Evolutionary conservation across 2,113 vertebrate species (phyloP).

Genomic region (Astur gentilis): DNA sequence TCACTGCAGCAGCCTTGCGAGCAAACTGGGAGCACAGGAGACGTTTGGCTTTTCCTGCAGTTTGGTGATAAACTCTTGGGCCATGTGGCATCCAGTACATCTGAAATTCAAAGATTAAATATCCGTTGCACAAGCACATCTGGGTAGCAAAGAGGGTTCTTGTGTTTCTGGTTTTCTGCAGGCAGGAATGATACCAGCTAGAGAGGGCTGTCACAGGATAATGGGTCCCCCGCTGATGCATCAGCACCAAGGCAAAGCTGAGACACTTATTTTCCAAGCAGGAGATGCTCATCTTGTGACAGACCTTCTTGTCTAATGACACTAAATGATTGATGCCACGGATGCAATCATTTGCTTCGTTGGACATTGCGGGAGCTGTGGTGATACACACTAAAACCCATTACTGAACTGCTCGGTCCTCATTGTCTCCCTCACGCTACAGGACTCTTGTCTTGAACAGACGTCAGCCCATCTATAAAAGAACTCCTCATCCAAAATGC

Average conservation of each 20-base stretch:
- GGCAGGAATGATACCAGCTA: neutral
- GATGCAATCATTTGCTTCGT: neutral
- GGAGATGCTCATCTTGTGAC: neutral
- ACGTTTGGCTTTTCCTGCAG: neutral
- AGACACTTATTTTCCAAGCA: neutral
- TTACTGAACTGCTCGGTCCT: neutral
- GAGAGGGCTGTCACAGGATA: neutral
- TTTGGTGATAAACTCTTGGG: neutral
- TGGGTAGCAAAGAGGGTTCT: neutral
- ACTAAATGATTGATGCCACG: neutral
- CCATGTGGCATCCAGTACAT: fast-evolving
- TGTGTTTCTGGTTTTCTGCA: neutral
- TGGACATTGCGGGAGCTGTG: neutral
- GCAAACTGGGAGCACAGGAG: fast-evolving
- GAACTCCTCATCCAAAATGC: neutral
- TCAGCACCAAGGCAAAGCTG: neutral
- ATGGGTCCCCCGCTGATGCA: neutral
- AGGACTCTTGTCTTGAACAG: neutral
- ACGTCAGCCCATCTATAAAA: neutral
- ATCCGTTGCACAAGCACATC: neutral
- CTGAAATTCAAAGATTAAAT: neutral
- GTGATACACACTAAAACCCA: neutral
- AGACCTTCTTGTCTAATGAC: neutral
- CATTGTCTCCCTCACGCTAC: neutral
- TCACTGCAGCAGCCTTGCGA: neutral